These are phyloP conservation scores for Misgurnus anguillicaudatus DNA, from an alignment of 2,113 vertebrate genomes.

Conservation along the genomic window DNA sequence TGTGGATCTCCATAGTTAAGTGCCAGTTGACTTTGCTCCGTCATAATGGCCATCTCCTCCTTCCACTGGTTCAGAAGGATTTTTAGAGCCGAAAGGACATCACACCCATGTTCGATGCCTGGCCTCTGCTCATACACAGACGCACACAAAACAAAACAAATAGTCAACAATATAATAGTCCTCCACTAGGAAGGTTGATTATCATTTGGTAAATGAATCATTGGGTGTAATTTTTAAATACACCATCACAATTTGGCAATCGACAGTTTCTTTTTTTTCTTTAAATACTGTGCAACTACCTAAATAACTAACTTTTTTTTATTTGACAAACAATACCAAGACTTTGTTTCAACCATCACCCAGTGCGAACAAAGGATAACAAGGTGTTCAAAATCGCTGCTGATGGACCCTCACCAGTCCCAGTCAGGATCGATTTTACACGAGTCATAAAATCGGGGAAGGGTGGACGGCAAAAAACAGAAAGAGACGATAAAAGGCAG, in stretches of 20 bases:
- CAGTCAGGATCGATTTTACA: slow-evolving; percentile 68
- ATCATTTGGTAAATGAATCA: slow-evolving; percentile 5
- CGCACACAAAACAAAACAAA: not conserved
- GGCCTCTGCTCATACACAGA: slow-evolving; percentile 67
- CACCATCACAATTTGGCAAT: too few relatives aligned
- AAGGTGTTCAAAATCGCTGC: slow-evolving; percentile 72
- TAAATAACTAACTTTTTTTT: too few relatives aligned
- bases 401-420: slow-evolving; percentile 61
- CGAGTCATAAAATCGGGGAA: slow-evolving; percentile 68
- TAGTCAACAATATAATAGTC: not conserved
- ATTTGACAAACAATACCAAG: too few relatives aligned
- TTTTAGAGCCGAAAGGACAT: slow-evolving; percentile 72
- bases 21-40: slow-evolving; percentile 73
- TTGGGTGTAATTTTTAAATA: too few relatives aligned
- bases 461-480: slow-evolving; percentile 41
- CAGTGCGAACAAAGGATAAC: slow-evolving; percentile 65
- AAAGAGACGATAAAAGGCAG: slow-evolving; percentile 17
- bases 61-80: slow-evolving; percentile 73
- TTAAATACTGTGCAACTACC: too few relatives aligned
- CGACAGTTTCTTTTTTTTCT: too few relatives aligned
- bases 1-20: slow-evolving; percentile 72
- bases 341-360: not conserved
- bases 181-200: too few relatives aligned
- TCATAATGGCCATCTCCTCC: slow-evolving; percentile 68
- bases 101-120: slow-evolving; percentile 64